Conservation (phyloP, 2,113 vertebrate genomes). For the Tragelaphus buxtoni region DNA sequence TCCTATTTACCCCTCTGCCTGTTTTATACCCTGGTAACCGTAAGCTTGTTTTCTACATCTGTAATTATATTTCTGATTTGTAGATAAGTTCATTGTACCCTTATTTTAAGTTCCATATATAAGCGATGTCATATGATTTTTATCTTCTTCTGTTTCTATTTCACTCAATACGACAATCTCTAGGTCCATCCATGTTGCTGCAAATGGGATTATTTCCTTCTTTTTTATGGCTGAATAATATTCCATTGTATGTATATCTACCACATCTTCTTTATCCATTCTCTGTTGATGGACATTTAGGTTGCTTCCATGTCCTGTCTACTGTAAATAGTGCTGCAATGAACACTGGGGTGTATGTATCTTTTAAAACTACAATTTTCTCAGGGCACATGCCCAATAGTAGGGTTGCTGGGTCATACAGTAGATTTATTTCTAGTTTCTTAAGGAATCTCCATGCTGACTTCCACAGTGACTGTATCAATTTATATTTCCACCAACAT, state of each 20-base stretch:
- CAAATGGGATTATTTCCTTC: not conserved
- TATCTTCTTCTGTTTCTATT: not conserved
- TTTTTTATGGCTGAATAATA: not conserved
- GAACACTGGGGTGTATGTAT: not conserved
- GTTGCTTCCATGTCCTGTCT: not conserved
- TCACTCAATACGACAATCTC: not conserved
- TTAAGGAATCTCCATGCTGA: not conserved
- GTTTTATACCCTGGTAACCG: not conserved
- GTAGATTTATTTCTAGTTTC: not conserved
- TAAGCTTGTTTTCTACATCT: not conserved
- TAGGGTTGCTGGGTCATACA: not conserved
- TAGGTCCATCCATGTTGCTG: not conserved
- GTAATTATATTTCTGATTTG: not conserved
- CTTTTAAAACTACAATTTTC: not conserved
- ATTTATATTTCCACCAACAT: not conserved
- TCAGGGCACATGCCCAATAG: not conserved
- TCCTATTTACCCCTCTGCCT: not conserved
- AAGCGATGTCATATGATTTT: not conserved
- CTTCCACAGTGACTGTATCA: not conserved
- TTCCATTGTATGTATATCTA: not conserved
- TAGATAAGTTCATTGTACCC: not conserved
- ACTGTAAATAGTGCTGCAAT: not conserved
- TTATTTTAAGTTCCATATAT: not conserved
- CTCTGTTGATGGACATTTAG: not conserved
- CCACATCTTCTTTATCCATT: not conserved